A percentile compares a stretch with the other conserved stretches of the same genome.
phyloP scores from a whole-genome alignment of 2,113 vertebrate species.

The Ctenomys sociabilis region DNA sequence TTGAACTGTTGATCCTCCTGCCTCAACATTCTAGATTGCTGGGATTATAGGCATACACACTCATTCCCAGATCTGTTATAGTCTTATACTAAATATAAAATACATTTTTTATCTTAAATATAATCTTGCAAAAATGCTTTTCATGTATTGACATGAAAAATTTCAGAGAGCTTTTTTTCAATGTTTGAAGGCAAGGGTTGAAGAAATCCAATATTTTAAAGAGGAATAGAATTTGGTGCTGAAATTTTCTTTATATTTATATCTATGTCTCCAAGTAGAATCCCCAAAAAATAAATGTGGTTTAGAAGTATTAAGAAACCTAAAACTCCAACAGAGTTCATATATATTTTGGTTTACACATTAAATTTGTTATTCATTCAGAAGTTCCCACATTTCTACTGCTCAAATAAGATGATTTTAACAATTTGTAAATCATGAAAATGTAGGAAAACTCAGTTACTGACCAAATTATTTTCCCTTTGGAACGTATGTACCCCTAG shows the following conservation, averaged over 20 bases:
- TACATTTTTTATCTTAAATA: background rate
- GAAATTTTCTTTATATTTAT: conserved; percentile 47
- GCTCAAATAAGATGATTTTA: background rate
- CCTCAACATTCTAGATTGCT: background rate
- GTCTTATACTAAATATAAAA: conserved; percentile 24
- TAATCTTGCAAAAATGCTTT: conserved; percentile 7
- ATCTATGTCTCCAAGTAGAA: conserved; percentile 38
- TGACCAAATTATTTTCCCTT: conserved; percentile 41
- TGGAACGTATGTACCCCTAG: background rate
- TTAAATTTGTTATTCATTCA: conserved; percentile 38
- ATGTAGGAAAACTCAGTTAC: conserved; percentile 48
- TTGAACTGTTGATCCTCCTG: background rate
- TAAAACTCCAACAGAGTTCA: conserved; percentile 31
- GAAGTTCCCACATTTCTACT: conserved; percentile 46
- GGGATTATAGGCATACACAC: background rate
- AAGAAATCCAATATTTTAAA: conserved; percentile 36
- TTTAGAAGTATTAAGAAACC: conserved; percentile 22
- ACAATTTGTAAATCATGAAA: conserved; percentile 21
- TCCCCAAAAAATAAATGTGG: conserved; percentile 32
- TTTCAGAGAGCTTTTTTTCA: background rate
- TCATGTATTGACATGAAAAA: background rate
- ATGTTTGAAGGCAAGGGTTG: background rate
- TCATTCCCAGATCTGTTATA: background rate
- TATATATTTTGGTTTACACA: background rate
- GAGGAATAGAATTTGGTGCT: conserved; percentile 1